Conservation (phyloP, 1,140 invertebrate species). For the Drosophila tsacasi region DNA sequence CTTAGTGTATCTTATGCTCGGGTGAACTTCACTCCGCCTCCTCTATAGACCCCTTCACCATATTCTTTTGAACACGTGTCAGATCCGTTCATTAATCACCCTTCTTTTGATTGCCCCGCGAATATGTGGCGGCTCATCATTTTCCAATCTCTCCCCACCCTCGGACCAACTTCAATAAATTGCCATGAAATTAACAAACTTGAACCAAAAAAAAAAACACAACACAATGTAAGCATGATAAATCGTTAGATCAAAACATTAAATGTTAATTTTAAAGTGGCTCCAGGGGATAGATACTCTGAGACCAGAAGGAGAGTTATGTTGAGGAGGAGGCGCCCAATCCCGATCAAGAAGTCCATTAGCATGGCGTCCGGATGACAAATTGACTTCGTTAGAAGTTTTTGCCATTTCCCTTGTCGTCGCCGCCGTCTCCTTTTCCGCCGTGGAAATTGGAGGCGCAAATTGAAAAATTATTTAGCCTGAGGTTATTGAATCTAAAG, state of each 20-base stretch:
- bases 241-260: conserved; percentile 52
- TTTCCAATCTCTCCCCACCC: conserved; percentile 28
- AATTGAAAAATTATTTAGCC: conserved; percentile 73
- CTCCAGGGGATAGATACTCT: conserved; percentile 3
- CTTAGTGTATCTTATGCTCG: conserved; percentile 21
- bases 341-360: conserved; percentile 39
- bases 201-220: conserved; percentile 21
- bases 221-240: conserved; percentile 28
- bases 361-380: conserved; percentile 66
- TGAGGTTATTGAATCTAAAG: conserved; percentile 56
- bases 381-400: conserved; percentile 74
- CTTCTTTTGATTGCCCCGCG: conserved; percentile 41
- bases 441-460: conserved; percentile 62
- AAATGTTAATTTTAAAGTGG: conserved; percentile 68
- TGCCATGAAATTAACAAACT: conserved; percentile 73
- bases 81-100: conserved; percentile 44
- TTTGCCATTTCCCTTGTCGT: conserved; percentile 16
- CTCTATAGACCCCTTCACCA: neutral
- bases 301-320: neutral
- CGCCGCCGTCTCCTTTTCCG: conserved; percentile 9
- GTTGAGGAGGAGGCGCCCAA: conserved; percentile 8
- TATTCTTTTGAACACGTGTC: conserved; percentile 34
- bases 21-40: conserved; percentile 16
- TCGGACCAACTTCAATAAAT: conserved; percentile 56
- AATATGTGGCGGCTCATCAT: conserved; percentile 43